phyloP scores from a whole-genome alignment of 2,113 vertebrate species.

The Arizona elegans region DNA sequence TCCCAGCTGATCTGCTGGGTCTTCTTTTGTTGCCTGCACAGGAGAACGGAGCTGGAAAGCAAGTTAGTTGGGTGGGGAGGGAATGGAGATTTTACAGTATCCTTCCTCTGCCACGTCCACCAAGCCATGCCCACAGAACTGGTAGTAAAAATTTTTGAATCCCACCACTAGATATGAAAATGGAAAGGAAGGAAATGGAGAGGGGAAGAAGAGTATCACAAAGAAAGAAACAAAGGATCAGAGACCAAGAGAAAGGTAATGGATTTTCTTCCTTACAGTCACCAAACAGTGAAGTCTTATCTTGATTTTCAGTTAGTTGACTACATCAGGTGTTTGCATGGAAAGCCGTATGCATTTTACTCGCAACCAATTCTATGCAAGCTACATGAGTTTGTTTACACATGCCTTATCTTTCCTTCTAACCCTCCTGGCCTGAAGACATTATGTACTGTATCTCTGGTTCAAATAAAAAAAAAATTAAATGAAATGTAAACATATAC shows the following conservation, averaged over 20 bases:
- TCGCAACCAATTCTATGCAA: conserved; percentile 37
- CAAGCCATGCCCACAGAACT: no score
- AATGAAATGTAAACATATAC: conserved; percentile 52
- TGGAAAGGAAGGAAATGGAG: neutral
- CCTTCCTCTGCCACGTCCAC: no score
- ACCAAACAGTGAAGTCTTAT: conserved; percentile 56
- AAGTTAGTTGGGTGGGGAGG: no score
- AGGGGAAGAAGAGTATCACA: neutral
- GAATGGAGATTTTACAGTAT: no score
- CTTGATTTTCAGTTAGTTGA: conserved; percentile 61
- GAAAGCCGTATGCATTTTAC: conserved; percentile 50
- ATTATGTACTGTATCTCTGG: conserved; percentile 63
- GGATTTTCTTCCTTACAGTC: conserved; percentile 53
- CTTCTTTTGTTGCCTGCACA: no score
- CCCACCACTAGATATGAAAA: neutral
- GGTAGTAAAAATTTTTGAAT: no score
- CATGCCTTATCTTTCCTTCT: conserved; percentile 61
- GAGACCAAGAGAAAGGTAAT: conserved; percentile 15
- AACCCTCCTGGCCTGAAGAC: conserved; percentile 62
- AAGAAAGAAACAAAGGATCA: neutral
- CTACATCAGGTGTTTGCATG: conserved; percentile 38
- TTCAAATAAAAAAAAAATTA: conserved; percentile 65
- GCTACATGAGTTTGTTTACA: conserved; percentile 1
- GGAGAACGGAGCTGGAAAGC: no score
- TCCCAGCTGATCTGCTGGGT: no score